These are phyloP conservation scores for Mycetomoellerius zeteki DNA, from an alignment of 1,140 invertebrate genomes.

Conservation along the genomic window DNA sequence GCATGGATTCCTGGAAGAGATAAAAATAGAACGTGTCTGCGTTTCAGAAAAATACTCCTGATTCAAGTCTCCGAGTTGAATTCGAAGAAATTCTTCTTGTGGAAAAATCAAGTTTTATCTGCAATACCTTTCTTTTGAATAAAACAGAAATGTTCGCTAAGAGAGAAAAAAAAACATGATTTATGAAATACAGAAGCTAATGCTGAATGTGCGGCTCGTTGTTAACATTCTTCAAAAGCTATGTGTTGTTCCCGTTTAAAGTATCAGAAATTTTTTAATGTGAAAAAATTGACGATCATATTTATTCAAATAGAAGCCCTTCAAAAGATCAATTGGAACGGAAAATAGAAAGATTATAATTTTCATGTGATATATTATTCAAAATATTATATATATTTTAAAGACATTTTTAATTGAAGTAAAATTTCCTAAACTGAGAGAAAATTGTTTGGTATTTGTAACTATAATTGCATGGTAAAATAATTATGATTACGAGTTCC, in stretches of 20 bases:
- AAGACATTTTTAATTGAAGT: not conserved
- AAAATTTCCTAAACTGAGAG: not conserved
- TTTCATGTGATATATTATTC: not conserved
- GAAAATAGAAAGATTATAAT: not conserved
- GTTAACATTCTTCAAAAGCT: not conserved
- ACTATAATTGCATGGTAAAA: too few relatives aligned
- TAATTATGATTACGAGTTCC: too few relatives aligned
- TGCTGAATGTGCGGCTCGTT: conserved; percentile 13
- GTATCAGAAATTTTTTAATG: conserved; percentile 14
- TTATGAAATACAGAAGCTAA: not conserved
- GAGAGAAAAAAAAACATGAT: conserved; percentile 19
- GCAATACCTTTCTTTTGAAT: not conserved
- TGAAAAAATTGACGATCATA: not conserved
- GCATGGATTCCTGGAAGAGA: not conserved
- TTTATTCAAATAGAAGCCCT: not conserved
- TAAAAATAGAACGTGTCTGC: conserved; percentile 21
- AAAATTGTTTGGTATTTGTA: too few relatives aligned
- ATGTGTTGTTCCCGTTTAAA: not conserved
- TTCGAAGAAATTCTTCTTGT: conserved; percentile 25
- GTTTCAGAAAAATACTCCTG: conserved; percentile 15
- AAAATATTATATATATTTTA: not conserved
- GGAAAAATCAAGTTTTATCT: conserved; percentile 32
- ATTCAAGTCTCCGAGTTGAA: conserved; percentile 4
- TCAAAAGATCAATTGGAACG: not conserved
- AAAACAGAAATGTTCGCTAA: not conserved